Base-by-base conservation (phyloP, 2,888 invertebrate species). In the Drosophila pegasa region DNA sequence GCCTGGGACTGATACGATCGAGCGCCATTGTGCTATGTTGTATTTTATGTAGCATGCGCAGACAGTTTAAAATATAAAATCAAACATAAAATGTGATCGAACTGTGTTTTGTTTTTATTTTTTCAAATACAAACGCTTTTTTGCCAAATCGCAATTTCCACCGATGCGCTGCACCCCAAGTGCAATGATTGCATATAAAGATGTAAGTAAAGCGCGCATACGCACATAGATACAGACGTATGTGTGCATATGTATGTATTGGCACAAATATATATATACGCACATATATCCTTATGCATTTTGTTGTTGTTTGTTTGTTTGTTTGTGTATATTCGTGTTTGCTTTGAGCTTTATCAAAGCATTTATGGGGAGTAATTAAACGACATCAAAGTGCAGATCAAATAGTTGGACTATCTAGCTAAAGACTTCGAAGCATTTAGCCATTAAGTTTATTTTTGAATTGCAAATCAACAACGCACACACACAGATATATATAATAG, bases 161-260 rank as follows among this genome's bases (percentile, higher is more conserved):
- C n/a, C 20, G n/a, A 38, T 10, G 47, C 22, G 27, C n/a, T 38
- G 18, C 25, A 22, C 25, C 16, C 12, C n/a, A 37, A 57, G 38
- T 47, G 60, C 54, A 61, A 75, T 75, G 75, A 38, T 63, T 60
- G 50, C 40, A 14, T 72, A 8, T 50, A 75, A 66, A 71, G 31
- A 62, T 65, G 76, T 83, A 87, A 86, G 83, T 82, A 59, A 47
- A 51, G 54, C 51, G 81, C 80, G 81, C 84, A 87, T 47, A 60
- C 61, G 47, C 59, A 47, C 22, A 33, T 33, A 20, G 35, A n/a
- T n/a, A n/a, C n/a, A n/a, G n/a, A n/a, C n/a, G n/a, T n/a, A n/a
- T n/a, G 58, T 50, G 16, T 27, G 29, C 27, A 16, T 38, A 38
- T 1, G 22, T 9, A 37, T 27, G 9, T 16, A 37, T 18, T n/a